A percentile compares a stretch with the other conserved stretches of the same genome.
phyloP scores from a whole-genome alignment of 2,888 invertebrate species.

The Hypolimnas misippus region DNA sequence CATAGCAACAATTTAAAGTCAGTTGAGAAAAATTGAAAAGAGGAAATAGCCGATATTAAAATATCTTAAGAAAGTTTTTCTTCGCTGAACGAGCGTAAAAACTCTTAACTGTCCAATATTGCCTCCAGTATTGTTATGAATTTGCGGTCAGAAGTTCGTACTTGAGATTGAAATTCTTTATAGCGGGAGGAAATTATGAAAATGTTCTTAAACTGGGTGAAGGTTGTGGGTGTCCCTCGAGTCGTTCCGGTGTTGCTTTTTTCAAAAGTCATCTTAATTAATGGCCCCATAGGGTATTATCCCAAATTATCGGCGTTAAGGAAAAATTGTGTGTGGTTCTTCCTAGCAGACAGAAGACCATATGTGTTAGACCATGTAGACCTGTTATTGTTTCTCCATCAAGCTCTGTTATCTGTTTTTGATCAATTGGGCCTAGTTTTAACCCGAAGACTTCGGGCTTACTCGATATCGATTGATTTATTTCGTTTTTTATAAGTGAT shows the following conservation, averaged over 20 bases:
- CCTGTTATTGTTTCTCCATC: too few species aligned
- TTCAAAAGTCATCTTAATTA: too few species aligned
- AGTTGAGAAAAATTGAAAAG: conserved; percentile 6
- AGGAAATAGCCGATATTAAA: conserved; percentile 19
- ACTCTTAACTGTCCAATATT: conserved; percentile 13
- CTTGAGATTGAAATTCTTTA: conserved; percentile 18
- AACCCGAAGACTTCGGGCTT: too few species aligned
- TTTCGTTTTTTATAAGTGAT: too few species aligned
- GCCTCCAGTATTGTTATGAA: conserved; percentile 20
- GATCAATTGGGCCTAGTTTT: too few species aligned
- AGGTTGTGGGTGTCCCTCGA: conserved; percentile 6
- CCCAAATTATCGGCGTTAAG: too few species aligned
- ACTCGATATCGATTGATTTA: too few species aligned
- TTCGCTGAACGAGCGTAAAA: conserved; percentile 11
- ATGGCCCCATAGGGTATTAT: too few species aligned
- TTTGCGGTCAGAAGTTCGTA: conserved; percentile 11
- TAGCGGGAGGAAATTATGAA: conserved; percentile 11
- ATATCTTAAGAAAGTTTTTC: conserved; percentile 7
- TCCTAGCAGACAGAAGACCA: too few species aligned
- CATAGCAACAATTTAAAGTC: background rate
- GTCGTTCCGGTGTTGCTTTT: background rate
- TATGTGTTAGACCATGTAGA: too few species aligned
- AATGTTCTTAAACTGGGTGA: conserved; percentile 18
- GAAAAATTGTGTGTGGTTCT: too few species aligned
- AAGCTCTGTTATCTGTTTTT: too few species aligned